phyloP scores from a whole-genome alignment of 2,797 vertebrate species.

The Helostoma temminkii region DNA sequence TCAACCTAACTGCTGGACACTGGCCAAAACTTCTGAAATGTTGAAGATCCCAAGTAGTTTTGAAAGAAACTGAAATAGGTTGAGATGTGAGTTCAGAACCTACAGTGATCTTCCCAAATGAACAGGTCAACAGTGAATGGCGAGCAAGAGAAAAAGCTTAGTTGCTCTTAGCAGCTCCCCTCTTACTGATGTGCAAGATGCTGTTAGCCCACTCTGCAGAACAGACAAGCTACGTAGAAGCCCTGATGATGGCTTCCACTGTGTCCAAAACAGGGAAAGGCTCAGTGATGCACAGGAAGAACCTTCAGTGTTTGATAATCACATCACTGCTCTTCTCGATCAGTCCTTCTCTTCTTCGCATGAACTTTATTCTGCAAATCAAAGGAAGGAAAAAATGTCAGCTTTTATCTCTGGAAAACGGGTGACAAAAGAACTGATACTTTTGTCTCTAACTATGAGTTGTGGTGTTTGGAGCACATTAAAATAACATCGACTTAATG shows the following conservation, averaged over 20 bases:
- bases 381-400: constrained; percentile 25
- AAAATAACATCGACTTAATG: constrained; percentile 25
- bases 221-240: constrained; percentile 25
- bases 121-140: constrained; percentile 23
- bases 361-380: constrained; percentile 57
- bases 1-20: constrained; percentile 35
- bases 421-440: constrained; percentile 14
- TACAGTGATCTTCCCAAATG: constrained; percentile 56
- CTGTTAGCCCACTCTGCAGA: constrained; percentile 5
- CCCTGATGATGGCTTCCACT: constrained; percentile 17
- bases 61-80: constrained; percentile 27
- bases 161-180: constrained; percentile 28
- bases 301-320: constrained; percentile 57
- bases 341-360: constrained; percentile 51
- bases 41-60: constrained; percentile 47
- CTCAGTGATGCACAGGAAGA: constrained; percentile 31
- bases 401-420: constrained; percentile 36
- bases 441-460: constrained; percentile 12
- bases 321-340: constrained; percentile 41
- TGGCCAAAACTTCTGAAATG: constrained; percentile 30
- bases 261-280: constrained; percentile 42
- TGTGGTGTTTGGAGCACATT: constrained; percentile 41
- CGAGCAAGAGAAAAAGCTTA: neutral
- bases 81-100: constrained; percentile 40
- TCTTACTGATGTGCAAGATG: constrained; percentile 17